Percentiles rank a stretch among this genome's conserved stretches.
These are phyloP conservation scores for Leucania comma DNA, from an alignment of 2,888 invertebrate species.

Conservation along the genomic window DNA sequence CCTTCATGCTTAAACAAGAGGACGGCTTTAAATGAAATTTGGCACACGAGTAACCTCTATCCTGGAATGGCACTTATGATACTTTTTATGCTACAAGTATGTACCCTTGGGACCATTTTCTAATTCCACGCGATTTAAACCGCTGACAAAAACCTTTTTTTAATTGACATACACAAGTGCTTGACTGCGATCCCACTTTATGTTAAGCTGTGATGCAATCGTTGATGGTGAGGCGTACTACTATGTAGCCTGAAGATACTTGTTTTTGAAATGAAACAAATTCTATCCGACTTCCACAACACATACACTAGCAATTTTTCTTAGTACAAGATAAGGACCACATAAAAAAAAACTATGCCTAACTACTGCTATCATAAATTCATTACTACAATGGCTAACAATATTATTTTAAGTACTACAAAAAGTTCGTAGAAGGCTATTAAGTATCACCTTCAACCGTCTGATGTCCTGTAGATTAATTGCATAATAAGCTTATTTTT, in stretches of 20 bases:
- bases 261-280: no score
- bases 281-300: no score
- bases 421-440: constrained; percentile 2
- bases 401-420: not conserved
- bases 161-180: no score
- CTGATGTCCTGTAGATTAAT: constrained; percentile 27
- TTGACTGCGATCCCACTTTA: no score
- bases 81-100: not conserved
- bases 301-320: not conserved
- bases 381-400: not conserved
- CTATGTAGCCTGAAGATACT: no score
- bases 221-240: no score
- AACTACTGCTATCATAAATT: not conserved
- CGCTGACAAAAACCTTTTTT: no score
- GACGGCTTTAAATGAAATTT: not conserved
- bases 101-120: not conserved
- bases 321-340: not conserved
- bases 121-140: no score
- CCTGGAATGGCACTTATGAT: not conserved
- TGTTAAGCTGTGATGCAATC: no score
- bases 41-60: not conserved
- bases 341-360: not conserved
- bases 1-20: not conserved
- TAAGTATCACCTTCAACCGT: constrained; percentile 23
- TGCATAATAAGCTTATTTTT: not conserved